phyloP scores from a whole-genome alignment of 2,888 invertebrate genomes.

The Troides oblongomaculatus region DNA sequence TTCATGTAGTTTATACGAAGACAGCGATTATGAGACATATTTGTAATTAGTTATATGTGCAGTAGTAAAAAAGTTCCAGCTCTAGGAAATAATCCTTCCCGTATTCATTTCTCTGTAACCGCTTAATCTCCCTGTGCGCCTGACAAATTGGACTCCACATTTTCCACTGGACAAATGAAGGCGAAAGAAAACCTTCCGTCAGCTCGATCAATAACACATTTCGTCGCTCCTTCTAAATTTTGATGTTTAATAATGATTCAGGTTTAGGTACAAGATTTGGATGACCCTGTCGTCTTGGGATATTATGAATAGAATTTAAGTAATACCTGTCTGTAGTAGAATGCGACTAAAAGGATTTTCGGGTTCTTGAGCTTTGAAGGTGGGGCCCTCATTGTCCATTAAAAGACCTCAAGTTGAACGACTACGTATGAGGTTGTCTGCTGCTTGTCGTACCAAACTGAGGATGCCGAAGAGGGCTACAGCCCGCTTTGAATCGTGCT shows the following conservation, averaged over 20 bases:
- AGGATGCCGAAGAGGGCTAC: too few species aligned
- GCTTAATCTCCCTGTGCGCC: conserved; percentile 30
- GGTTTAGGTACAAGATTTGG: background rate
- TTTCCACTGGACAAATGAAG: conserved; percentile 30
- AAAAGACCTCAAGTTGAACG: too few species aligned
- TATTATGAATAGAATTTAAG: too few species aligned
- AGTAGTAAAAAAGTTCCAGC: conserved; percentile 21
- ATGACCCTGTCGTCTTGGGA: background rate
- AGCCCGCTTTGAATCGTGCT: too few species aligned
- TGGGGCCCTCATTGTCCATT: too few species aligned
- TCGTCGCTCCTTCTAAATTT: conserved; percentile 10
- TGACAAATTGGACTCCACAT: conserved; percentile 30
- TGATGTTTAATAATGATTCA: background rate
- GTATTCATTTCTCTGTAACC: conserved; percentile 30
- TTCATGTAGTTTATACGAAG: background rate
- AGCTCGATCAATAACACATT: conserved; percentile 20
- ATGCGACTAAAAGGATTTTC: too few species aligned
- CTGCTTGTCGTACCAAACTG: too few species aligned
- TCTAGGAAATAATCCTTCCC: conserved; percentile 27
- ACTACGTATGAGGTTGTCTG: too few species aligned
- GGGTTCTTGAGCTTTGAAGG: too few species aligned
- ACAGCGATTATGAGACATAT: conserved; percentile 10
- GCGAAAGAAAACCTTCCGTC: conserved; percentile 27
- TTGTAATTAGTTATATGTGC: conserved; percentile 27
- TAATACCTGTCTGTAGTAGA: too few species aligned